A percentile compares a stretch with the other conserved stretches of the same genome.
Evolutionary conservation across 1,140 invertebrate genomes (phyloP).

Genomic region (Monochamus saltuarius): DNA sequence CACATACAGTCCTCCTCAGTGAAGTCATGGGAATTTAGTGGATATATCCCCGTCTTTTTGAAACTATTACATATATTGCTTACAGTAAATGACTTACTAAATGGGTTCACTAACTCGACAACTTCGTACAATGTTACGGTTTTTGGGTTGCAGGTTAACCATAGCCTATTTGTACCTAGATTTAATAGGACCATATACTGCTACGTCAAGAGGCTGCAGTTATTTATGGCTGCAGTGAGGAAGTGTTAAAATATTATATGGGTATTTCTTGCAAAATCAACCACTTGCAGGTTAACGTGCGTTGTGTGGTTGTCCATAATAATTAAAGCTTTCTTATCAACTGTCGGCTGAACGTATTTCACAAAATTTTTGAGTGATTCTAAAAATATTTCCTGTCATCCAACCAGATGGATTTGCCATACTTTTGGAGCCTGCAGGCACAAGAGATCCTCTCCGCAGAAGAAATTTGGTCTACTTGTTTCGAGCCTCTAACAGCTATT

Average conservation of each 20-base stretch:
- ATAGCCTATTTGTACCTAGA: conserved; percentile 30
- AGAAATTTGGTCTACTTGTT: conserved; percentile 52
- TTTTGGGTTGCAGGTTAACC: conserved; percentile 29
- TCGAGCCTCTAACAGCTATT: conserved; percentile 49
- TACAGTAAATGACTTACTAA: conserved; percentile 26
- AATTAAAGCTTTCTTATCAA: conserved; percentile 42
- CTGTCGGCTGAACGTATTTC: conserved; percentile 34
- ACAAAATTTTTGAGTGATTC: conserved; percentile 51
- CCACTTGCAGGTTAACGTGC: conserved; percentile 37
- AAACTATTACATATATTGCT: conserved; percentile 49
- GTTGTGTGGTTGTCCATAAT: conserved; percentile 50
- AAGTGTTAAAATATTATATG: conserved; percentile 50
- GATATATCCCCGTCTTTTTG: conserved; percentile 47
- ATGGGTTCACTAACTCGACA: conserved; percentile 45
- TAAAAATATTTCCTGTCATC: too few species aligned
- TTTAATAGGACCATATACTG: conserved; percentile 48
- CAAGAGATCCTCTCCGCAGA: conserved; percentile 48
- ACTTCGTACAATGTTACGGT: conserved; percentile 36
- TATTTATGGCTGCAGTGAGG: too few species aligned
- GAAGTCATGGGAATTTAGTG: conserved; percentile 49
- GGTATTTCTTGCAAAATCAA: conserved; percentile 37
- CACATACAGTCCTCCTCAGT: conserved; percentile 47
- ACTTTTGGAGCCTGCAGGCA: conserved; percentile 40
- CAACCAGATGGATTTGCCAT: conserved; percentile 49
- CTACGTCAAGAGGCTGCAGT: conserved; percentile 53